Conservation (phyloP, 2,113 vertebrate genomes). For the Pogona vitticeps region DNA sequence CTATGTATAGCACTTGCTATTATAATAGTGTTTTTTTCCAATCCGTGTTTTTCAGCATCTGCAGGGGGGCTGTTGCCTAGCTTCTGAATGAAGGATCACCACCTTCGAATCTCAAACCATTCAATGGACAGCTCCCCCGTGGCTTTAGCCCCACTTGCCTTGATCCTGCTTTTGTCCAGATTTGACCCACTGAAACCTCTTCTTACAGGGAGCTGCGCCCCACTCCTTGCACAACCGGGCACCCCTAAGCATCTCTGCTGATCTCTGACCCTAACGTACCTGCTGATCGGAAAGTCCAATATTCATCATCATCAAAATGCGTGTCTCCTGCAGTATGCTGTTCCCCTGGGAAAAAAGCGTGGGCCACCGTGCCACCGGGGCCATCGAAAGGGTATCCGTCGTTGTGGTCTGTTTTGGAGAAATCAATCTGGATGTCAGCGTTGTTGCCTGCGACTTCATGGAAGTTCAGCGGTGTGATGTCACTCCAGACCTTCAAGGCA, state of each 20-base stretch:
- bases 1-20: too few species aligned
- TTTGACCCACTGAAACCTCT: background rate
- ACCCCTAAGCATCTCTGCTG: background rate
- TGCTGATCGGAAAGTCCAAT: constrained; percentile 95
- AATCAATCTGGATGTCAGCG: constrained; percentile 96
- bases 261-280: constrained; percentile 72
- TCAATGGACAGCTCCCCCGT: background rate
- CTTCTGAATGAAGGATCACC: too few species aligned
- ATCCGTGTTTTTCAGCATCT: too few species aligned
- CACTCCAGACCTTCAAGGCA: constrained; percentile 96
- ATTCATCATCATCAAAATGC: constrained; percentile 94
- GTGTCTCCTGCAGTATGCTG: constrained; percentile 88
- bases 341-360: constrained; percentile 94
- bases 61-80: too few species aligned
- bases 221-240: background rate
- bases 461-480: constrained; percentile 93
- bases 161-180: background rate
- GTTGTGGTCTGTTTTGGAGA: constrained; percentile 90
- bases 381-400: constrained; percentile 95
- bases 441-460: constrained; percentile 92
- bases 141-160: background rate
- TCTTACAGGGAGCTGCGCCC: background rate
- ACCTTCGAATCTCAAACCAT: too few species aligned
- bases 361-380: constrained; percentile 92
- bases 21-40: too few species aligned